phyloP scores from a whole-genome alignment of 1,140 invertebrate genomes.

The Solenopsis fugax region DNA sequence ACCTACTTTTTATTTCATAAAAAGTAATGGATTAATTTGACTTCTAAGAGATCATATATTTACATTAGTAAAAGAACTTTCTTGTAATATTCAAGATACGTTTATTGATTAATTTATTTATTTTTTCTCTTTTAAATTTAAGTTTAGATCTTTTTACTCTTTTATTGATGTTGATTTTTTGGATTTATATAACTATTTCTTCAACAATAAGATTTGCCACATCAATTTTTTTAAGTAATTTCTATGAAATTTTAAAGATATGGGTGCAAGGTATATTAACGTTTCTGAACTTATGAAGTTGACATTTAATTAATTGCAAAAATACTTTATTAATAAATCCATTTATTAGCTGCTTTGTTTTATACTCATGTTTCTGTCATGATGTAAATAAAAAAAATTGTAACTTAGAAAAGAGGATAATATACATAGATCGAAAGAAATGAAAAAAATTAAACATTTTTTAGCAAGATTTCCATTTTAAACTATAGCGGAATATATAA shows the following conservation, averaged over 20 bases:
- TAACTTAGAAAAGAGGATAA: too few species aligned
- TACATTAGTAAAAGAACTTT: background rate
- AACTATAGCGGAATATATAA: background rate
- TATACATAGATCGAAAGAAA: too few species aligned
- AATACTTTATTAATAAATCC: background rate
- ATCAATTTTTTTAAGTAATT: background rate
- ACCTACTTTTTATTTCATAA: background rate
- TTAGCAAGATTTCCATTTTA: background rate
- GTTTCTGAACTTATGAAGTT: background rate
- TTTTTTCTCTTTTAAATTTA: background rate
- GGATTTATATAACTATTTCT: background rate
- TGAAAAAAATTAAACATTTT: too few species aligned
- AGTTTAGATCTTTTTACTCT: background rate
- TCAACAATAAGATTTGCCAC: background rate
- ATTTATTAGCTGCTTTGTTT: background rate
- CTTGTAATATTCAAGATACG: background rate
- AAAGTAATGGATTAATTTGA: background rate
- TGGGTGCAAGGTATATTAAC: background rate
- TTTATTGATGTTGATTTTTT: background rate
- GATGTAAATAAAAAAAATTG: background rate
- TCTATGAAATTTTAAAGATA: background rate
- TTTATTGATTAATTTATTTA: background rate
- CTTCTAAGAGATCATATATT: background rate
- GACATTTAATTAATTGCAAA: background rate
- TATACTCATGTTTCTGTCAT: background rate